phyloP scores from a whole-genome alignment of 2,113 vertebrate species.

The Siniperca chuatsi region DNA sequence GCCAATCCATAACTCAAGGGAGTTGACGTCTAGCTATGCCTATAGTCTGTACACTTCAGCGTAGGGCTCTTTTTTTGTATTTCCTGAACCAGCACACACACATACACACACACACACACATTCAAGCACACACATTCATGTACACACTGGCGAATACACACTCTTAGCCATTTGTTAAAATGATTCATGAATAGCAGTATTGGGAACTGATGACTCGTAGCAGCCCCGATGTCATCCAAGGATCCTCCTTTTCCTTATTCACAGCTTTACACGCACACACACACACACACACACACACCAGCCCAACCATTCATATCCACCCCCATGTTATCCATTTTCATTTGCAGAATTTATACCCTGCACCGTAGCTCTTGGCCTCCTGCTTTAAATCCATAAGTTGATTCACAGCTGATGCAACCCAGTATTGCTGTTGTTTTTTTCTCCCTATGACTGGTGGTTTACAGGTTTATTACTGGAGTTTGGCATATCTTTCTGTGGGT shows the following conservation, averaged over 20 bases:
- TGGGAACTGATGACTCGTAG: conserved; percentile 65
- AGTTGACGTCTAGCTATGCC: background rate
- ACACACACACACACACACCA: background rate
- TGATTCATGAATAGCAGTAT: conserved; percentile 64
- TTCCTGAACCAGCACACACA: conserved; percentile 2
- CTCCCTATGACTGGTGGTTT: conserved; percentile 53
- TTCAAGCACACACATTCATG: background rate
- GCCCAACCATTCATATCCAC: conserved; percentile 45
- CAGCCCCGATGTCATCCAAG: conserved; percentile 47
- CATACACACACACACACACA: conserved; percentile 3
- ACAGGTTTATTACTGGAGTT: conserved; percentile 65
- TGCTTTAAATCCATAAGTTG: conserved; percentile 68
- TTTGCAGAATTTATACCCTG: conserved; percentile 67
- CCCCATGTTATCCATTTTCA: conserved; percentile 60
- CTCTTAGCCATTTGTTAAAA: conserved; percentile 53
- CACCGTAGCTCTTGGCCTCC: conserved; percentile 29
- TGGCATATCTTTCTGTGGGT: conserved; percentile 67
- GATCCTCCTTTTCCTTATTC: conserved; percentile 59
- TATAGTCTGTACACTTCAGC: conserved; percentile 32
- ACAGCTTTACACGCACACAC: conserved; percentile 17
- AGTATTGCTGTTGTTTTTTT: conserved; percentile 49
- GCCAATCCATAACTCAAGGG: conserved; percentile 6
- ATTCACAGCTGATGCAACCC: conserved; percentile 62
- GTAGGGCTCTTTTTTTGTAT: background rate
- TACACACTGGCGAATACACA: background rate